Percentiles rank a stretch among this genome's conserved stretches.
Conservation (phyloP, 2,888 invertebrate genomes). For the Cerceris rybyensis region DNA sequence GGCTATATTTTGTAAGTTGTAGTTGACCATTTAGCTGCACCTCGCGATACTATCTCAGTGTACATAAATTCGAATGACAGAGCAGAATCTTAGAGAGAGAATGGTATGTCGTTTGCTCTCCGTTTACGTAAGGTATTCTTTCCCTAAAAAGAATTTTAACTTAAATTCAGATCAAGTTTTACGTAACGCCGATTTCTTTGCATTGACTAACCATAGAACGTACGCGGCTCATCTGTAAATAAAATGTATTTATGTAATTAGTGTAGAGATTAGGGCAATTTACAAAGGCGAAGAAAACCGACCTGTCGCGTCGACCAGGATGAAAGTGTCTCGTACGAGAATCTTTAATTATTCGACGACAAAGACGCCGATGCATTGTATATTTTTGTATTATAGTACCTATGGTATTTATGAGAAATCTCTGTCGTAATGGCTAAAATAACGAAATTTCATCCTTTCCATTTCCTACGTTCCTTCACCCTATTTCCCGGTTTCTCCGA, state of each 20-base stretch:
- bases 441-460: constrained; percentile 11
- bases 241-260: constrained; percentile 81
- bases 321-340: constrained; percentile 6
- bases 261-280: constrained; percentile 62
- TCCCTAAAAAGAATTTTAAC: constrained; percentile 35
- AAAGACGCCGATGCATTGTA: constrained; percentile 67
- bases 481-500: too few species aligned
- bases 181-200: constrained; percentile 50
- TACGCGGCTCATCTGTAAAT: constrained; percentile 73
- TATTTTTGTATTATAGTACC: constrained; percentile 79
- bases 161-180: constrained; percentile 24
- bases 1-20: constrained; percentile 78
- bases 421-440: constrained; percentile 43
- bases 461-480: too few species aligned
- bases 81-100: constrained; percentile 17
- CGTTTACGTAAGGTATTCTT: constrained; percentile 40
- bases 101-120: constrained; percentile 3
- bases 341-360: constrained; percentile 29
- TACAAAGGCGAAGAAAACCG: constrained; percentile 14
- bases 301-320: too few species aligned
- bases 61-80: constrained; percentile 35
- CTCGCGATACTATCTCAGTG: constrained; percentile 31
- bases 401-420: constrained; percentile 76
- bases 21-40: constrained; percentile 65
- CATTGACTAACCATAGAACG: constrained; percentile 56